phyloP scores from a whole-genome alignment of 2,888 invertebrate species.

The Stictocephala bisonia region DNA sequence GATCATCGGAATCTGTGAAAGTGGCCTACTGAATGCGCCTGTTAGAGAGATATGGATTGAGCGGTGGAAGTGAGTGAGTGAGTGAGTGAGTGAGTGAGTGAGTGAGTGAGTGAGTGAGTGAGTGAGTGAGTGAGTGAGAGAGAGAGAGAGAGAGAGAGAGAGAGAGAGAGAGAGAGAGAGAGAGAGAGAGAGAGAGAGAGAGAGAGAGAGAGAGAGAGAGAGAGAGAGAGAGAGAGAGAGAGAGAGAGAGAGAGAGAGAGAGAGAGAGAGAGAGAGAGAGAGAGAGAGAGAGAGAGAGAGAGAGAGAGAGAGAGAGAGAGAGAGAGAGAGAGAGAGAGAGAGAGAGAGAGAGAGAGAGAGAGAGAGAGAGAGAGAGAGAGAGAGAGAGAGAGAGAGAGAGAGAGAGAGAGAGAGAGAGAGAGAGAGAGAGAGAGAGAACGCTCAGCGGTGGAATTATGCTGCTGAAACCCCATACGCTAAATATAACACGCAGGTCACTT shows the following conservation, averaged over 20 bases:
- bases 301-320: constrained; percentile 19
- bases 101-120: constrained; percentile 6
- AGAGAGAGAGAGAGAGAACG: constrained; percentile 55
- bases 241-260: not conserved
- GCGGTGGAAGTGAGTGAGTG: constrained; percentile 5
- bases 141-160: not conserved
- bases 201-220: not conserved
- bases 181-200: not conserved
- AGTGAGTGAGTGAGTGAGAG: constrained; percentile 6
- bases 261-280: not conserved
- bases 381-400: constrained; percentile 36
- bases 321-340: constrained; percentile 30
- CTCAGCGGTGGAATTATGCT: no score
- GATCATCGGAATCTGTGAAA: no score
- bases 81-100: not conserved
- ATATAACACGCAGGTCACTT: no score
- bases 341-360: constrained; percentile 40
- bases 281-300: not conserved
- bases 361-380: constrained; percentile 40
- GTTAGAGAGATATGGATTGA: no score
- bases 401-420: constrained; percentile 45
- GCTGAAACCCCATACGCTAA: no score
- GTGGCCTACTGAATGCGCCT: no score
- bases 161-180: not conserved
- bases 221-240: not conserved